Conservation (phyloP, 2,113 vertebrate species). For the Guaruba guarouba region DNA sequence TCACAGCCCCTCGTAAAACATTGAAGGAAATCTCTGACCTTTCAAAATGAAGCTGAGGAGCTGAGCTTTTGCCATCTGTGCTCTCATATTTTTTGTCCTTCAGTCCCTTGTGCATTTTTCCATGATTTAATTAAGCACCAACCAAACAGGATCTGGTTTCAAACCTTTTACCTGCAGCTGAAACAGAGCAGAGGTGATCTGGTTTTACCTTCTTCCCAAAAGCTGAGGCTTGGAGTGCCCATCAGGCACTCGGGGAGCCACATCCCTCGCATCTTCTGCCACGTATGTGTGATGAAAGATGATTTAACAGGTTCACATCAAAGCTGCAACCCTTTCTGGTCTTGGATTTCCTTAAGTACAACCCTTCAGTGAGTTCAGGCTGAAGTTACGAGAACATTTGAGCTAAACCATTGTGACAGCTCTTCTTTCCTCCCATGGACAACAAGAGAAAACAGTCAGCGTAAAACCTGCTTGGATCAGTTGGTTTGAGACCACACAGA, state of each 20-base stretch:
- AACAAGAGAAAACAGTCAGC: not conserved
- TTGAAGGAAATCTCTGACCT: not conserved
- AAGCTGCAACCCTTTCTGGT: not conserved
- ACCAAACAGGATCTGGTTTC: not conserved
- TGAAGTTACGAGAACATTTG: not conserved
- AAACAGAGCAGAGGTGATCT: no score
- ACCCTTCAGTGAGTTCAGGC: not conserved
- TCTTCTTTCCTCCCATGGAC: not conserved
- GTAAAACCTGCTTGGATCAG: not conserved
- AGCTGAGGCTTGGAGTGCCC: not conserved
- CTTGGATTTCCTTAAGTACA: not conserved
- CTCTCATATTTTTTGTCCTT: not conserved
- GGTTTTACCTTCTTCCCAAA: not conserved
- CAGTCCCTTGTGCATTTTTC: not conserved
- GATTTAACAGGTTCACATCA: not conserved
- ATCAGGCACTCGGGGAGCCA: not conserved
- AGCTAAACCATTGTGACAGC: not conserved
- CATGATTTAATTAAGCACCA: not conserved
- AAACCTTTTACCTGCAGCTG: not conserved
- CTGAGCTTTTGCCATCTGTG: not conserved
- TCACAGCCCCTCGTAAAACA: not conserved
- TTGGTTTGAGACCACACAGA: not conserved
- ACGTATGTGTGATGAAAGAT: rapidly evolving
- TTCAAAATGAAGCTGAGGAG: not conserved
- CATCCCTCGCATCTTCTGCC: not conserved